Evolutionary conservation across 2,888 invertebrate genomes (phyloP), one percentile per base, ranked within the genome.

Genomic region (Parascotia fuliginaria): DNA sequence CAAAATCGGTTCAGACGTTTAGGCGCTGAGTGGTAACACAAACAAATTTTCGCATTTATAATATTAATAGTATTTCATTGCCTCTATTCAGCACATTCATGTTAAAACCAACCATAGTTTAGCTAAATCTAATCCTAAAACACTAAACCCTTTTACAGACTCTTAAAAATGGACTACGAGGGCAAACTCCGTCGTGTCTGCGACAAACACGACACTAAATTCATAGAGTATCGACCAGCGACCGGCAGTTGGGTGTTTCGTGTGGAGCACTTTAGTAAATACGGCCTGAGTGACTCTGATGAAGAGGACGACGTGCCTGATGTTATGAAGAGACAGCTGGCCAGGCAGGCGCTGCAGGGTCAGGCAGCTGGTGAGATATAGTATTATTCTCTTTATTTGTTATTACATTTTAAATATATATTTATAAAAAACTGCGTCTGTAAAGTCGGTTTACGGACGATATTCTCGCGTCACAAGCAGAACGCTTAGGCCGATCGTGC

Each of bases 171-270:
- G 94, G 95, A 96, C 74, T 99, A 97, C 88, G 96, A 97, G 65
- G 95, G 95, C 6, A 97, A 97, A 77, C 85, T 99, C 47, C 95
- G 98, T 11, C 94, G 95, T 22, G 96, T 96, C 0, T 97, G 98
- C 50, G 95, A 95, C 57, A 97, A 96, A 68, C 96, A 98, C 83
- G 96, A 96, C 56, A 98, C 98, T 0, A 95, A 95, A 43, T 99
- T 99, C 83, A 94, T 98, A 3, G 99, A 99, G 79, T 99, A 98
- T 86, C 94, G 98, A 0, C 97, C 98, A 0, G 97, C 97, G 80
- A 98, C 98, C 1, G 99, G 99, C 15, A 98, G 98, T 44, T 99
- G 99, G 99, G 98, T 98, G 41, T 99, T 99, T 87, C 95, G 96
- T 82, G 97, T 97, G 36, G 96, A 97, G 47, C 98, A 98, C 85